Conservation (phyloP, 2,113 vertebrate genomes). For the Percina caprodes region DNA sequence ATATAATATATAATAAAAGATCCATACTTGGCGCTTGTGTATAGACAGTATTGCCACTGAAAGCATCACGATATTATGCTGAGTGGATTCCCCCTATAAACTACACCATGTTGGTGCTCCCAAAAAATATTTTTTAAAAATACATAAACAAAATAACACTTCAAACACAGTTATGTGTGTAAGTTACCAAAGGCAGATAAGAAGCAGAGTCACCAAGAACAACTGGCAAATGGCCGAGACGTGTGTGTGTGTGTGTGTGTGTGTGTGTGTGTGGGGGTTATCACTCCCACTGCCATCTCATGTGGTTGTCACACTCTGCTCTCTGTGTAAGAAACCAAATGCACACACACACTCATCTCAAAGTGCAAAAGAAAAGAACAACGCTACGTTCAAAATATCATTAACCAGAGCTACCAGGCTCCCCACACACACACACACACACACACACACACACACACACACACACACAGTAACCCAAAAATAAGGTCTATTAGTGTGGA, state of each 20-base stretch:
- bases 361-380: slow-evolving; percentile 48
- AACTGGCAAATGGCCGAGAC: not conserved
- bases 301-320: slow-evolving; percentile 16
- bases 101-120: not conserved
- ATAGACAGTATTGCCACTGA: too few species aligned
- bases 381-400: slow-evolving; percentile 36
- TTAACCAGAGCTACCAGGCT: slow-evolving; percentile 33
- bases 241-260: not conserved
- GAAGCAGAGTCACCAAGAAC: not conserved
- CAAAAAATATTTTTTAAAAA: not conserved
- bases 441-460: not conserved
- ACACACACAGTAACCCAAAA: not conserved
- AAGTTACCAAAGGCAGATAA: not conserved
- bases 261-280: not conserved
- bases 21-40: too few species aligned
- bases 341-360: slow-evolving; percentile 3
- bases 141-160: not conserved
- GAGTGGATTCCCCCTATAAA: too few species aligned
- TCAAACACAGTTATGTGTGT: not conserved
- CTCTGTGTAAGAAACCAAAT: slow-evolving; percentile 26
- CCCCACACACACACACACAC: too few species aligned
- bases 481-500: not conserved
- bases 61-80: too few species aligned
- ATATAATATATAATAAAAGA: too few species aligned
- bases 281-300: not conserved